Evolutionary conservation across 2,797 vertebrate species (phyloP), one percentile per base, ranked within the genome.

Genomic region (Intellagama lesueurii): DNA sequence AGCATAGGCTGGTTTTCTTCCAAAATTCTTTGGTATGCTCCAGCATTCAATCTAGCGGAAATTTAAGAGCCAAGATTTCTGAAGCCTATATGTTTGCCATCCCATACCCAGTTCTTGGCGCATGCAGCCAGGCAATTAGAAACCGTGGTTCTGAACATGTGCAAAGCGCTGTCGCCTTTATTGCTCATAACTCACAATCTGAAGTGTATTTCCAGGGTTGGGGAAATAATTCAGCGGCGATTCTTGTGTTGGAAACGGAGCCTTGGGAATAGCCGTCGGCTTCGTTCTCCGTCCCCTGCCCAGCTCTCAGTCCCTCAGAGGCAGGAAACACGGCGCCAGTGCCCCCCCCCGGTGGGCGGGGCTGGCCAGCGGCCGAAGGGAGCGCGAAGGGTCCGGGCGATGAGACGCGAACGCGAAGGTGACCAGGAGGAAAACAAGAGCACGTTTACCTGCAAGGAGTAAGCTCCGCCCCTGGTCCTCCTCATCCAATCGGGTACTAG

Each of bases 391-490:
- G 2, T 0, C 35, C 6, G n/a, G 0, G 0, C 9, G 5, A 0
- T 28, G 1, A 32, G 35, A 1, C 35, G 3, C 32, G 11, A 60
- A 40, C 12, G 7, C 79, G 8, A 0, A 6, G 24, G 16, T 7
- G 35, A 11, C 11, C 26, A 3, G 86, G 86, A 91, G 68, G 91
- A 95, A 95, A 95, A 95, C 96, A 96, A 94, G 93, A 95, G 93
- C 95, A 95, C 95, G 93, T 91, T 92, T 94, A 93, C 91, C 93
- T 93, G 94, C 86, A 12, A 75, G 90, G 17, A 81, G 1, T 22
- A 56, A 7, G 73, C 88, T 85, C 93, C 89, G 76, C 93, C 93
- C 52, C 88, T 70, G 1, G 70, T 7, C 2, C 32, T 14, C 8
- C 7, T 68, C 22, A 87, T 78, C 96, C 96, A 96, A 96, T 96